Evolutionary conservation across 2,113 vertebrate genomes (phyloP).

Genomic region (Siniperca knerii): DNA sequence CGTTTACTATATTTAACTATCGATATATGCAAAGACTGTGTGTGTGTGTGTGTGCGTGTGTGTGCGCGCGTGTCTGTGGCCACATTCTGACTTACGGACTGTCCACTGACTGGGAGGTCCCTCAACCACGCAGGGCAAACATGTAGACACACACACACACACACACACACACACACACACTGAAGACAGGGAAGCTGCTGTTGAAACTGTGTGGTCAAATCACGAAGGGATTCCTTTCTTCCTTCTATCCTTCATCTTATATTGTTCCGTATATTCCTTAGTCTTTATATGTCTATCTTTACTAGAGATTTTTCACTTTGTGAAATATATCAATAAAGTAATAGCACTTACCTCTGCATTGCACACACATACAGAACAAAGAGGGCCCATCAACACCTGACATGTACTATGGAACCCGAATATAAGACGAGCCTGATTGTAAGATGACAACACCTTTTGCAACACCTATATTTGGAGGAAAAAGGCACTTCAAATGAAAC

Average conservation of each 20-base stretch:
- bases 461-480: not conserved
- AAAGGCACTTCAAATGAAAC: not conserved
- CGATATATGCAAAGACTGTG: not conserved
- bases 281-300: not conserved
- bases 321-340: not conserved
- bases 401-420: not conserved
- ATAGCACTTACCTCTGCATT: not conserved
- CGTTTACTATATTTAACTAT: not conserved
- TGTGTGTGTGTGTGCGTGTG: not conserved
- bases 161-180: slow-evolving; percentile 43
- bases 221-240: slow-evolving; percentile 26
- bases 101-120: slow-evolving; percentile 59
- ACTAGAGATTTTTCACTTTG: not conserved
- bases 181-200: slow-evolving; percentile 37
- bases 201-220: slow-evolving; percentile 63
- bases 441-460: not conserved
- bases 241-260: not conserved
- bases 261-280: not conserved
- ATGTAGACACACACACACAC: not conserved
- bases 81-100: slow-evolving; percentile 49
- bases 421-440: not conserved
- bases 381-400: not conserved
- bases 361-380: not conserved
- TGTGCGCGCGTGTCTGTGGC: slow-evolving; percentile 12
- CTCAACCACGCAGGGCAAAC: slow-evolving; percentile 59